phyloP scores from a whole-genome alignment of 2,888 invertebrate genomes.

The Eretmocerus hayati region DNA sequence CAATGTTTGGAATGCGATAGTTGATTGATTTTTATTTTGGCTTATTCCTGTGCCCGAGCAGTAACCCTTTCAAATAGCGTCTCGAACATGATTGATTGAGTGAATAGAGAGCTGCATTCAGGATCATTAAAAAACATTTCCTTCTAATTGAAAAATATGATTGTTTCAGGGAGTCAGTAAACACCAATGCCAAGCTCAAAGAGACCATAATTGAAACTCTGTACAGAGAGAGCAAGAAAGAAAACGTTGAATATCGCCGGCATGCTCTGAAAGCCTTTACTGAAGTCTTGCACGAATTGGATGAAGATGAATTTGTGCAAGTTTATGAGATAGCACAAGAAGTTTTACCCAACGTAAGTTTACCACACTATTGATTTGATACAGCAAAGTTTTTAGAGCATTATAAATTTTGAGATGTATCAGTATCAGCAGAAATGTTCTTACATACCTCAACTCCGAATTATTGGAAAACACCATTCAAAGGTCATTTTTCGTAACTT shows the following conservation, averaged over 20 bases:
- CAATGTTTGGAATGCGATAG: too few relatives aligned
- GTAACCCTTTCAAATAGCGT: background rate
- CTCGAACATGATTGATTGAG: background rate
- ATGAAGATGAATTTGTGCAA: constrained; percentile 70
- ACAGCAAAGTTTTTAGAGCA: too few relatives aligned
- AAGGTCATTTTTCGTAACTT: too few relatives aligned
- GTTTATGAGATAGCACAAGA: constrained; percentile 71
- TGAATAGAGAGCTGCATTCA: too few relatives aligned
- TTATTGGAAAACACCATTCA: too few relatives aligned
- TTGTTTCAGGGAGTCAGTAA: constrained; percentile 43
- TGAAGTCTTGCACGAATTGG: constrained; percentile 64
- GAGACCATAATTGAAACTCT: constrained; percentile 60
- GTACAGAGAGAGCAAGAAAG: constrained; percentile 74
- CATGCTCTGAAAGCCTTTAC: constrained; percentile 67
- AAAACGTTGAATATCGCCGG: constrained; percentile 68
- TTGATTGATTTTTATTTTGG: background rate
- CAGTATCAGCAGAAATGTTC: too few relatives aligned
- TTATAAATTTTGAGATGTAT: too few relatives aligned
- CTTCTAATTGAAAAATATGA: too few relatives aligned
- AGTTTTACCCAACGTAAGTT: constrained; percentile 59
- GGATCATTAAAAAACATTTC: too few relatives aligned
- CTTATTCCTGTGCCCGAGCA: too few relatives aligned
- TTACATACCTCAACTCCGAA: too few relatives aligned
- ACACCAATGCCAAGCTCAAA: constrained; percentile 42
- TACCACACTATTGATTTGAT: too few relatives aligned